Evolutionary conservation across 2,888 invertebrate species (phyloP), one percentile per base, ranked within the genome.

Genomic region (Alcis repandata): DNA sequence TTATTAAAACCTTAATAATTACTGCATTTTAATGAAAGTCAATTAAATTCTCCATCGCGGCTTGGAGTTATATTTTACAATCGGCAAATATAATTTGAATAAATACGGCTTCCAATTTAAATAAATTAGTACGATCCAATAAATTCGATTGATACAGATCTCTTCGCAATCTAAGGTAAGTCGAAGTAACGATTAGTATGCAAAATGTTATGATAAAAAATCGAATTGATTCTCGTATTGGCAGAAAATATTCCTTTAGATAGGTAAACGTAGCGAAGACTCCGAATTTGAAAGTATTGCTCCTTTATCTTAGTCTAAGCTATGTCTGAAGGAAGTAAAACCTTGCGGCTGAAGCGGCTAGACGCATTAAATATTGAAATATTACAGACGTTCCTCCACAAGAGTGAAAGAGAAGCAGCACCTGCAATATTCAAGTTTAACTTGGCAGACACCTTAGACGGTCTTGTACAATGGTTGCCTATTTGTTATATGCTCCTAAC

Each of bases 281-380:
- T 20, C 15, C 45, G 40, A 60, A 43, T 60, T 62, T 61, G 43
- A 67, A 67, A 64, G 36, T 61, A 61, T 63, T 27, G 68, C 52
- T 63, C 59, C 52, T 68, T 69, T 67, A 71, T 69, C 52, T 63
- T 68, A 67, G 61, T 51, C 59, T 68, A 67, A 75, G 74, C 68
- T 10, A 67, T 60, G 73, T 72, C 68, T 63, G 57, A 59, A 73
- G 72, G 71, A 77, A 77, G 71, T 72, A 66, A 75, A 74, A 73
- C 70, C 57, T 54, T 63, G 70, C 59, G 58, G 61, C 69, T 33
- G 58, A 71, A 70, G 75, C 70, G 76, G 77, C 83, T 79, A 83
- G 83, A 84, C 82, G 74, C 80, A 81, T 87, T 83, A 82, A 82
- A 79, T 78, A 85, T 84, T 84, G 77, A 83, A 82, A 82, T 81